Evolutionary conservation across 2,797 vertebrate genomes (phyloP).

Genomic region (Rachycentron canadum): DNA sequence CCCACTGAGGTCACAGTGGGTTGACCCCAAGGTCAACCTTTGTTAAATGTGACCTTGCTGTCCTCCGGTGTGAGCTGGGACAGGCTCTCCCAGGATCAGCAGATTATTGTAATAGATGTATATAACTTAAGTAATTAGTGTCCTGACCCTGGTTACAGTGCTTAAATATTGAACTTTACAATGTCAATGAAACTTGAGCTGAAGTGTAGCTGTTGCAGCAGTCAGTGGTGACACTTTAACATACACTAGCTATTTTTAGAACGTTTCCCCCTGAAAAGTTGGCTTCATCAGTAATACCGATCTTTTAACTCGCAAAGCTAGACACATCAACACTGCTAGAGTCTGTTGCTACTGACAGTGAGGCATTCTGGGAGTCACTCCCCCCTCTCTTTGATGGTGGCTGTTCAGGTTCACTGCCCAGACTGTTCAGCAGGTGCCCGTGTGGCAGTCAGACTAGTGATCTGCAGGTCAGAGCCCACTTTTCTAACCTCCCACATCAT

Average conservation of each 20-base stretch:
- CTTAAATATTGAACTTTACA: background rate
- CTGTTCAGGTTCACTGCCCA: background rate
- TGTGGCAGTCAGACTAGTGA: background rate
- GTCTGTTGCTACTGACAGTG: background rate
- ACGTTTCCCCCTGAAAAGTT: background rate
- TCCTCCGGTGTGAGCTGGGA: background rate
- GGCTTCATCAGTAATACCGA: background rate
- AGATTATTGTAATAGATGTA: background rate
- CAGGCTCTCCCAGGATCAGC: background rate
- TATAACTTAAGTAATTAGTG: background rate
- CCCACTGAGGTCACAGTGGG: too few relatives aligned
- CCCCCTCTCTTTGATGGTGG: background rate
- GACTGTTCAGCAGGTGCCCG: conserved; percentile 18
- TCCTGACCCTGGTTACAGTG: background rate
- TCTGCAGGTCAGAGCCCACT: conserved; percentile 14
- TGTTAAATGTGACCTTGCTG: background rate
- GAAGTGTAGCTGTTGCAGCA: background rate
- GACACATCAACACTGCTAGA: background rate
- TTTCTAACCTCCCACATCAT: conserved; percentile 1
- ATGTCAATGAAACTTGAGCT: background rate
- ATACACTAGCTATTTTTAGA: background rate
- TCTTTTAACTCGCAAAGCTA: background rate
- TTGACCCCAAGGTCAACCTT: too few relatives aligned
- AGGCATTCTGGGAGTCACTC: conserved; percentile 4
- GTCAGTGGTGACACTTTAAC: conserved; percentile 1